Conservation (phyloP, 2,113 vertebrate species). For the Paraplagusia blochii region DNA sequence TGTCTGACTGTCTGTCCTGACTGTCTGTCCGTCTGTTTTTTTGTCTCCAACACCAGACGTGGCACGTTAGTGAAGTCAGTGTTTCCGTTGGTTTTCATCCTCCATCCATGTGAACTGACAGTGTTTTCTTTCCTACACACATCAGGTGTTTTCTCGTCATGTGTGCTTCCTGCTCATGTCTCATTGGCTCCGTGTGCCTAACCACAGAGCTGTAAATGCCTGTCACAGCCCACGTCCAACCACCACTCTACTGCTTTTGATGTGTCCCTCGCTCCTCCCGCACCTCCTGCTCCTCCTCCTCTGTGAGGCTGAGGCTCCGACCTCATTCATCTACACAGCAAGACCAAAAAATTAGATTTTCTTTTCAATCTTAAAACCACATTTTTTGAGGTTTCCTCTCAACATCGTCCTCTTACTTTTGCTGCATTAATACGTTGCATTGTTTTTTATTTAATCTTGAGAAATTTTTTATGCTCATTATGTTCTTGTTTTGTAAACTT, state of each 20-base stretch:
- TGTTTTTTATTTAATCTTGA: too few relatives aligned
- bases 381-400: too few relatives aligned
- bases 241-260: conserved; percentile 71
- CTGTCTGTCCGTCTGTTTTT: background rate
- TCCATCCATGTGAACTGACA: conserved; percentile 70
- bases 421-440: too few relatives aligned
- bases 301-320: too few relatives aligned
- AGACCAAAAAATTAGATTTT: too few relatives aligned
- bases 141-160: conserved; percentile 71
- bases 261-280: conserved; percentile 65
- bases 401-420: too few relatives aligned
- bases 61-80: conserved; percentile 67
- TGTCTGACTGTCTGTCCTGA: conserved; percentile 1
- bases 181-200: conserved; percentile 71
- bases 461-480: too few relatives aligned
- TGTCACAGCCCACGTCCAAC: conserved; percentile 69
- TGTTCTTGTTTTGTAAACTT: too few relatives aligned
- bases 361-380: too few relatives aligned
- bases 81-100: conserved; percentile 54
- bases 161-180: conserved; percentile 70
- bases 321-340: too few relatives aligned
- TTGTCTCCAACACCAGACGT: conserved; percentile 45
- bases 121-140: conserved; percentile 58
- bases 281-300: conserved; percentile 4
- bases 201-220: conserved; percentile 54